Conservation (phyloP, 2,113 vertebrate genomes). For the Sinocyclocheilus anshuiensis region DNA sequence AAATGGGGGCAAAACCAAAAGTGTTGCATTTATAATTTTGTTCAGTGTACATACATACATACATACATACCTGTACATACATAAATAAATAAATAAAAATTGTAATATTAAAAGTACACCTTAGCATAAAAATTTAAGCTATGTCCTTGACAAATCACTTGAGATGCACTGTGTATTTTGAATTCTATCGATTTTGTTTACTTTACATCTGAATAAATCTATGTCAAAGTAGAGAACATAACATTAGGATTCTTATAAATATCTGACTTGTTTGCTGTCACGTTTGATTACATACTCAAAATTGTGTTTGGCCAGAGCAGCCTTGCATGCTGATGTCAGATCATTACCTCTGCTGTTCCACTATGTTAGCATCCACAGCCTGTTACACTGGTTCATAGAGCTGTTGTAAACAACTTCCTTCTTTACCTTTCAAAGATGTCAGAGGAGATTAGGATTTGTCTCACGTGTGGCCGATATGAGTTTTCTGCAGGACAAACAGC, state of each 20-base stretch:
- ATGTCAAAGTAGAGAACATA: not conserved
- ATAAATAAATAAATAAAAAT: no score
- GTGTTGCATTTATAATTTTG: no score
- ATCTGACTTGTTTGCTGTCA: not conserved
- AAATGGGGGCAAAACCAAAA: no score
- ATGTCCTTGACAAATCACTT: not conserved
- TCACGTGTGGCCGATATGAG: slow-evolving; percentile 48
- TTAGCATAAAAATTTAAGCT: no score
- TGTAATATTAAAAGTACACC: no score
- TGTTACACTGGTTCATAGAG: not conserved
- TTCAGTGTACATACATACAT: no score
- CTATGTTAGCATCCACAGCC: slow-evolving; percentile 12
- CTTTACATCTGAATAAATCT: not conserved
- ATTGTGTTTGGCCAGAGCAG: not conserved
- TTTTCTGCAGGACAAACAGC: slow-evolving; percentile 44
- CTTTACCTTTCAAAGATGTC: slow-evolving; percentile 21
- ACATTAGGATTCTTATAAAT: not conserved
- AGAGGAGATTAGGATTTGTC: slow-evolving; percentile 48
- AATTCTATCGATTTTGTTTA: not conserved
- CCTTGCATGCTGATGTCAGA: slow-evolving; percentile 11
- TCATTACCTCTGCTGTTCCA: slow-evolving; percentile 24
- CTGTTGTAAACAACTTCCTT: slow-evolving; percentile 4
- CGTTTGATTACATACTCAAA: not conserved
- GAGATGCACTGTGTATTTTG: not conserved
- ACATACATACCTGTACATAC: no score